Conservation (phyloP, 2,797 vertebrate species). For the Antrozous pallidus region DNA sequence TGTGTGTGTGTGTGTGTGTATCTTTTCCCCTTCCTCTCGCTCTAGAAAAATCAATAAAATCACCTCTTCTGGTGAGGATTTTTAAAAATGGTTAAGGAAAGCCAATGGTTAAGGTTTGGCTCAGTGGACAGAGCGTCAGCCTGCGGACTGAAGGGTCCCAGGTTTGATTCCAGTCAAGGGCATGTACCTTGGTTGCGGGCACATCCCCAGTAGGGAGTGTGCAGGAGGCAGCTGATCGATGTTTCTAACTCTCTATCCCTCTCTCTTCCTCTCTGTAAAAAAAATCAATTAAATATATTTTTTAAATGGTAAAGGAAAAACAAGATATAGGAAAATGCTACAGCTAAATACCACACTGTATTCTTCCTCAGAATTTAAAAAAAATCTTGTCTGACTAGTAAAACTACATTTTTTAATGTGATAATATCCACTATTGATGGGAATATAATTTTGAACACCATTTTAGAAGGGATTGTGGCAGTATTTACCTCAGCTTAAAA, state of each 20-base stretch:
- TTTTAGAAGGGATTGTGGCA: neutral
- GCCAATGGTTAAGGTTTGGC: too few species aligned
- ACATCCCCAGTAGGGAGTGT: too few species aligned
- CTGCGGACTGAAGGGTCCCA: too few species aligned
- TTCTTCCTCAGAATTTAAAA: conserved; percentile 30
- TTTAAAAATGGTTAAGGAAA: neutral
- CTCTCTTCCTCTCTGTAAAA: too few species aligned
- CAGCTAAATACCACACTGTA: neutral
- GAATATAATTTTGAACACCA: neutral
- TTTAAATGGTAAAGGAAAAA: neutral
- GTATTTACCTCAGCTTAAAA: conserved; percentile 28
- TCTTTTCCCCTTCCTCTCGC: neutral
- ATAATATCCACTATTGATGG: neutral
- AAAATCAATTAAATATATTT: too few species aligned
- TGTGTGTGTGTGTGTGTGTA: neutral
- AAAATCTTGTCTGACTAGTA: neutral
- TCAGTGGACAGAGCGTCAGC: too few species aligned
- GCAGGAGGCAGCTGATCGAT: too few species aligned
- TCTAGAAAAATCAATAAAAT: neutral
- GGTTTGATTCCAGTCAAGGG: too few species aligned
- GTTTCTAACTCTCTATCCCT: too few species aligned
- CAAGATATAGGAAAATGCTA: neutral
- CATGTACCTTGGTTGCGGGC: too few species aligned
- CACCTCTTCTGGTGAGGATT: neutral
- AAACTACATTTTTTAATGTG: conserved; percentile 8